Evolutionary conservation across 2,888 invertebrate genomes (phyloP).

Genomic region (Sepioteuthis lessoniana): DNA sequence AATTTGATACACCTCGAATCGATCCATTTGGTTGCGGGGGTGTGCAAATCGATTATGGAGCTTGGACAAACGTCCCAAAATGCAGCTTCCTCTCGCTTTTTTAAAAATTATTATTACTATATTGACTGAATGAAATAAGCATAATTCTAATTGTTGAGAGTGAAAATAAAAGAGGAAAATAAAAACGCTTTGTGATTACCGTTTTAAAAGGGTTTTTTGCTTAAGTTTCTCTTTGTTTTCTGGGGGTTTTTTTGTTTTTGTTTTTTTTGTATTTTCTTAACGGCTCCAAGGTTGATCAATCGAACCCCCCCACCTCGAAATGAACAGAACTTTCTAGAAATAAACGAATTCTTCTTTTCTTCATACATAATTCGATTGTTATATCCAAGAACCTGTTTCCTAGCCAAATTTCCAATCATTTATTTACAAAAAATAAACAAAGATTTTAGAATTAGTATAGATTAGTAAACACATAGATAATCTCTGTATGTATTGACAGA

Average conservation of each 20-base stretch:
- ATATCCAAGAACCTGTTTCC: too few species aligned
- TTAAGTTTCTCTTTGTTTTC: too few species aligned
- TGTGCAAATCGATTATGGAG: background rate
- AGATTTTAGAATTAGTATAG: too few species aligned
- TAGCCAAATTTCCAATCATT: too few species aligned
- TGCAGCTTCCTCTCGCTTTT: background rate
- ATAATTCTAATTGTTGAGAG: too few species aligned
- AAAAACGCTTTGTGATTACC: too few species aligned
- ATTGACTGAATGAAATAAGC: background rate
- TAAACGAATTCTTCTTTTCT: background rate
- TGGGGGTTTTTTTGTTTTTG: too few species aligned
- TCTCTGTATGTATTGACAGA: background rate
- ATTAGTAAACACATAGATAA: background rate
- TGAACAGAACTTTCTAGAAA: background rate
- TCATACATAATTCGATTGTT: background rate
- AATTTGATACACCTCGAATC: background rate
- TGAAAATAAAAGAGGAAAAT: too few species aligned
- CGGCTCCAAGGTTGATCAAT: too few species aligned
- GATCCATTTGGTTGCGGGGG: background rate
- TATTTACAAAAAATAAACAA: background rate
- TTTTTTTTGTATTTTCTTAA: too few species aligned
- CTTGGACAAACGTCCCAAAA: background rate
- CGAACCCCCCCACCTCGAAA: background rate
- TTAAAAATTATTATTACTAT: background rate
- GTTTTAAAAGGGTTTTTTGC: too few species aligned